A percentile compares a stretch with the other conserved stretches of the same genome.
phyloP scores from a whole-genome alignment of 1,140 invertebrate genomes.

The Hypothenemus hampei region DNA sequence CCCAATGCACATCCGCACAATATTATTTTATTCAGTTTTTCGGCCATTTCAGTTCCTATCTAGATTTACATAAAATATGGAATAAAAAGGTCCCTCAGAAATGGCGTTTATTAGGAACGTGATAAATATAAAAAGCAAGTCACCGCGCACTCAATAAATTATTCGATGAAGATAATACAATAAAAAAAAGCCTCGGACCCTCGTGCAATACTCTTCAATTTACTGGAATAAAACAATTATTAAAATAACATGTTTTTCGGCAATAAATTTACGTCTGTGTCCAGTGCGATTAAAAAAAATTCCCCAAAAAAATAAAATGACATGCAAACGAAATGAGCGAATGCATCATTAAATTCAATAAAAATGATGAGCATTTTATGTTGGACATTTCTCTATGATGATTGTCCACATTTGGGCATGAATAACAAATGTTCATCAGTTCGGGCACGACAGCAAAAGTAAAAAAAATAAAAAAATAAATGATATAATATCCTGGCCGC shows the following conservation, averaged over 20 bases:
- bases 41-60: constrained; percentile 13
- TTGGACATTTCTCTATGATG: constrained; percentile 25
- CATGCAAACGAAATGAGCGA: constrained; percentile 27
- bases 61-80: constrained; percentile 21
- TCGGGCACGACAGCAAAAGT: constrained; percentile 28
- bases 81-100: constrained; percentile 19
- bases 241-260: constrained; percentile 15
- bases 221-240: constrained; percentile 26
- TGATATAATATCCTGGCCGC: constrained; percentile 35
- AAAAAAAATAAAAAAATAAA: constrained; percentile 41
- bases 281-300: background rate
- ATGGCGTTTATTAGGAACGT: constrained; percentile 20
- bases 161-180: constrained; percentile 19
- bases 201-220: constrained; percentile 12
- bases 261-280: no score
- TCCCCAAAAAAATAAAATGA: constrained; percentile 4
- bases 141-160: constrained; percentile 22
- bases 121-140: constrained; percentile 26
- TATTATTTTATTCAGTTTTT: constrained; percentile 12
- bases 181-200: constrained; percentile 16
- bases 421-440: constrained; percentile 33
- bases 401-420: constrained; percentile 29
- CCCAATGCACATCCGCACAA: constrained; percentile 5
- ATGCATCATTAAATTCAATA: constrained; percentile 35
- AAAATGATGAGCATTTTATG: constrained; percentile 35